Evolutionary conservation across 2,797 vertebrate genomes (phyloP).

Genomic region (Lacerta viridis): DNA sequence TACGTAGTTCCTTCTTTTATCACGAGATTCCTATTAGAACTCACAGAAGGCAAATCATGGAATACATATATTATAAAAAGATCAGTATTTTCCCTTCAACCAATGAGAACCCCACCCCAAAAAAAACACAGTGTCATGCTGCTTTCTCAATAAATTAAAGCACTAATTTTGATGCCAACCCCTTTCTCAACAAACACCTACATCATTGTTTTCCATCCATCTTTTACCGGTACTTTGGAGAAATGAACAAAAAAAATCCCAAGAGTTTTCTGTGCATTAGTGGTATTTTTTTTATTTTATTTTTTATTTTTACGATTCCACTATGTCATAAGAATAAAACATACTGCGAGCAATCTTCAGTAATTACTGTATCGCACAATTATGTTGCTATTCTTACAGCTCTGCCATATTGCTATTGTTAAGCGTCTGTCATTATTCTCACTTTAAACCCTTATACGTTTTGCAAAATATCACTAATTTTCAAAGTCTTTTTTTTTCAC

Average conservation of each 20-base stretch:
- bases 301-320: conserved; percentile 13
- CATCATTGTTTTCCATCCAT: background rate
- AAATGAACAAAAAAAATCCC: background rate
- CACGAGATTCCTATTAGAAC: background rate
- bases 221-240: background rate
- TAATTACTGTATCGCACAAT: conserved; percentile 37
- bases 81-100: background rate
- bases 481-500: background rate
- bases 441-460: conserved; percentile 1
- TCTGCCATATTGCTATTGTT: conserved; percentile 20
- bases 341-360: conserved; percentile 18
- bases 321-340: conserved; percentile 15
- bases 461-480: conserved; percentile 7
- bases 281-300: conserved; percentile 33
- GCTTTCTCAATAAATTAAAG: conserved; percentile 3
- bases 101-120: background rate
- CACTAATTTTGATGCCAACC: background rate
- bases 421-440: background rate
- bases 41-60: background rate
- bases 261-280: background rate
- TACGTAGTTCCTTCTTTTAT: background rate
- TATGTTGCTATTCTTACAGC: conserved; percentile 26
- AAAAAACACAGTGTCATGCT: background rate
- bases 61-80: background rate
- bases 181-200: background rate